phyloP scores from a whole-genome alignment of 1,140 invertebrate genomes.

The Maniola jurtina region DNA sequence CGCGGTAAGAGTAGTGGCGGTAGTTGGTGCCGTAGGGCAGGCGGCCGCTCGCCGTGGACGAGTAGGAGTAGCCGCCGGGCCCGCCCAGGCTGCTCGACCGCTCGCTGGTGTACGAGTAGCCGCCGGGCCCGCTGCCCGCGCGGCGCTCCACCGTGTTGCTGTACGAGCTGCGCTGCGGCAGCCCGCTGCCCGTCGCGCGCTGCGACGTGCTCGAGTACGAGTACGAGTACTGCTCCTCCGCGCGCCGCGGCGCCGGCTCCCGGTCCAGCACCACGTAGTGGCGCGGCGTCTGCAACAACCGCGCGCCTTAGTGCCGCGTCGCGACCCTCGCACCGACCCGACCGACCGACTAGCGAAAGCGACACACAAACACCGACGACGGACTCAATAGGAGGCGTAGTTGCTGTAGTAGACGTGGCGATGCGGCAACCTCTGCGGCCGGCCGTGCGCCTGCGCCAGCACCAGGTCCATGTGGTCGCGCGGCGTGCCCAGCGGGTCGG shows the following conservation, averaged over 20 bases:
- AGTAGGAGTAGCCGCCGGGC: constrained; percentile 90
- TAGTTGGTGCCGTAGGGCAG: constrained; percentile 89
- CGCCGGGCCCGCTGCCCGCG: constrained; percentile 82
- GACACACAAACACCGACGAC: constrained; percentile 54
- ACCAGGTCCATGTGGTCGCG: constrained; percentile 81
- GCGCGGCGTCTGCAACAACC: constrained; percentile 86
- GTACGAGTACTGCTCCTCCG: constrained; percentile 90
- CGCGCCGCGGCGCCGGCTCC: constrained; percentile 83
- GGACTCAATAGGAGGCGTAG: constrained; percentile 69
- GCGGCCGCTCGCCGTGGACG: constrained; percentile 85
- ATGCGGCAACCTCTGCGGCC: constrained; percentile 68
- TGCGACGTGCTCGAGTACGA: constrained; percentile 83
- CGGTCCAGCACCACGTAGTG: constrained; percentile 91
- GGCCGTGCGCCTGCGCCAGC: constrained; percentile 80
- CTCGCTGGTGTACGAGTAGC: constrained; percentile 87
- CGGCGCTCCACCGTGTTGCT: constrained; percentile 84
- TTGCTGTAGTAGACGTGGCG: constrained; percentile 78
- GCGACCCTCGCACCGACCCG: constrained; percentile 63
- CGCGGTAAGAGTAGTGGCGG: constrained; percentile 91
- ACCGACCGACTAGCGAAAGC: constrained; percentile 69
- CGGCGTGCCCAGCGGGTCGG: constrained; percentile 78
- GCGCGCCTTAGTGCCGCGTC: constrained; percentile 58
- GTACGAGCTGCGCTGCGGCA: constrained; percentile 82
- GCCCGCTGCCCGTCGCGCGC: constrained; percentile 62
- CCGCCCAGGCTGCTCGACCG: constrained; percentile 85